phyloP scores from a whole-genome alignment of 2,888 invertebrate species.

The Amphipyra tragopoginis region DNA sequence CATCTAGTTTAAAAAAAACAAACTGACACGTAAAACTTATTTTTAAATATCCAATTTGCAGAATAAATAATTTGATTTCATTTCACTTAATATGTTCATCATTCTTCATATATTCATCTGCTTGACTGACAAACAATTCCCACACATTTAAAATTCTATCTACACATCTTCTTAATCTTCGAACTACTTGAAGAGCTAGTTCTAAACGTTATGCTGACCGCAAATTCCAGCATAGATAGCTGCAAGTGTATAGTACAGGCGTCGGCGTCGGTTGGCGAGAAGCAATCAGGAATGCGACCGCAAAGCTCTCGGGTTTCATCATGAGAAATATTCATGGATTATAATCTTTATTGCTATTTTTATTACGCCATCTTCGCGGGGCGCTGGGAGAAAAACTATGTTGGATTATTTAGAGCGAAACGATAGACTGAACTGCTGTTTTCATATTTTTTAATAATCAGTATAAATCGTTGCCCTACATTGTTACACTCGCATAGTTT shows the following conservation, averaged over 20 bases:
- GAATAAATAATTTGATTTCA: too few relatives aligned
- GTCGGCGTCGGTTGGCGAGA: conserved; percentile 37
- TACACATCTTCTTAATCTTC: conserved; percentile 7
- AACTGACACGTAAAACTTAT: too few relatives aligned
- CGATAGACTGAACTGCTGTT: too few relatives aligned
- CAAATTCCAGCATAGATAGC: conserved; percentile 52
- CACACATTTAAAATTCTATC: neutral
- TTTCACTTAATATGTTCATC: too few relatives aligned
- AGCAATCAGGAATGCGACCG: conserved; percentile 63
- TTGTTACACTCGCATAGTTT: too few relatives aligned
- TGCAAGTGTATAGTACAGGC: conserved; percentile 12
- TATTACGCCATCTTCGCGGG: conserved; percentile 30
- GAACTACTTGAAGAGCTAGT: conserved; percentile 31
- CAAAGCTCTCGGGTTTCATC: conserved; percentile 63
- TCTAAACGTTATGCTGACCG: conserved; percentile 35
- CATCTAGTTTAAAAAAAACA: too few relatives aligned
- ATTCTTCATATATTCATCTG: too few relatives aligned
- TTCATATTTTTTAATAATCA: too few relatives aligned
- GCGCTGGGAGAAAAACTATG: neutral
- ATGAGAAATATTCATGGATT: conserved; percentile 42
- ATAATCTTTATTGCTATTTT: conserved; percentile 50
- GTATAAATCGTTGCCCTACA: too few relatives aligned
- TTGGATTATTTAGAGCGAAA: neutral
- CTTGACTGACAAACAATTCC: neutral
- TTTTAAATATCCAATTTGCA: too few relatives aligned